Evolutionary conservation across 2,797 vertebrate genomes (phyloP), one percentile per base, ranked within the genome.

Genomic region (Cephalopachus bancanus): DNA sequence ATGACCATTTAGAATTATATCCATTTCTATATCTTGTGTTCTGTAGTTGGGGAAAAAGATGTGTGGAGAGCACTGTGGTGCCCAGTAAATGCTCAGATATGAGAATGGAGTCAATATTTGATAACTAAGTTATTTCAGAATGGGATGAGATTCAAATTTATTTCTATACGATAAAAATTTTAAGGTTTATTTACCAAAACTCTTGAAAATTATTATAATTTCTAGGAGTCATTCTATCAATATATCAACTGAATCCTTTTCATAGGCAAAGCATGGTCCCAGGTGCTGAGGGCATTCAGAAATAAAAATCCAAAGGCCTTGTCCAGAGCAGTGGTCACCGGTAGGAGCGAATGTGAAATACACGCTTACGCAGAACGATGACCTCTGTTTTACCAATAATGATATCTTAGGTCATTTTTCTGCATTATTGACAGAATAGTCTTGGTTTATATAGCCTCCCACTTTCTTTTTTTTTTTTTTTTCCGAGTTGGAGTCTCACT

Each of bases 131-230:
- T 24, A 87, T 78, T 83, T 95, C 37, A 26, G 93, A 89, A 7
- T 44, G 26, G 33, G 78, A 67, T 84, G 57, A 64, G 51, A 96
- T 64, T 33, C n/a, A 71, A 92, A 89, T 86, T 71, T 84, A 79
- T 78, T 89, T 92, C 26, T 84, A 62, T 44, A 30, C 17, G n/a
- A 74, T 57, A 71, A 67, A 87, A 86, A 80, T 80, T 33, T 26
- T 83, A 57, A 72, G 20, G 5, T 55, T 2, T 53, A 30, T 86
- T 65, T 85, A 16, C n/a, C 30, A 33, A 92, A 84, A 6, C 7
- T 94, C n/a, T 59, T 83, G 33, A 49, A 93, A 85, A 71, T 94
- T 60, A 90, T 62, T 72, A 28, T 33, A 44, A 89, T 24, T 91
- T 81, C 55, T 92, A 53, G 87, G 4, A 92, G 37, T 5, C 17